Conservation (phyloP, 2,797 vertebrate species). For the Cirrhinus mrigala region DNA sequence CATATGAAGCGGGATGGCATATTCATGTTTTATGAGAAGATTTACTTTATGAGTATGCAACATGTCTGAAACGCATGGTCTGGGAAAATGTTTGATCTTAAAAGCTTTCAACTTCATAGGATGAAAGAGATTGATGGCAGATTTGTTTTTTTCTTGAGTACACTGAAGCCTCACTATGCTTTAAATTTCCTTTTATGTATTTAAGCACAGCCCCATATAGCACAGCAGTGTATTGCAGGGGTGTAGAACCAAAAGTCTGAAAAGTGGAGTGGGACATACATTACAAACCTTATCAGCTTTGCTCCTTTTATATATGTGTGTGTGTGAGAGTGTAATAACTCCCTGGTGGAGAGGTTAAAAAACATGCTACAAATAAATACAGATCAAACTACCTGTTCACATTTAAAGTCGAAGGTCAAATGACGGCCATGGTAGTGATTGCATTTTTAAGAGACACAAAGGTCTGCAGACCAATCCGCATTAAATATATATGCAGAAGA, state of each 20-base stretch:
- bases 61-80: conserved; percentile 28
- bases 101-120: conserved; percentile 27
- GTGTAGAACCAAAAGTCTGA: neutral
- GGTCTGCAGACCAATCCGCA: neutral
- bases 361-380: neutral
- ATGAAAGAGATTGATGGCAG: conserved; percentile 28
- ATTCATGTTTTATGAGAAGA: conserved; percentile 40
- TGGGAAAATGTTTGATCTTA: conserved; percentile 42
- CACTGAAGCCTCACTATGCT: neutral
- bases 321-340: neutral
- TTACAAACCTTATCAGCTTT: neutral
- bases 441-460: neutral
- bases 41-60: conserved; percentile 39
- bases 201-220: conserved; percentile 3
- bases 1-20: conserved; percentile 14
- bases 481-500: neutral
- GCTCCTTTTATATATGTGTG: neutral
- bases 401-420: conserved; percentile 6
- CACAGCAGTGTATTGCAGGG: neutral
- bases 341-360: neutral
- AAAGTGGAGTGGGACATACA: neutral
- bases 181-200: conserved; percentile 24
- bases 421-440: neutral
- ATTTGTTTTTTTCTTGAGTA: conserved; percentile 12
- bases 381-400: neutral